These are phyloP conservation scores for Thalpophila matura DNA, from an alignment of 2,888 invertebrate genomes.

Conservation along the genomic window DNA sequence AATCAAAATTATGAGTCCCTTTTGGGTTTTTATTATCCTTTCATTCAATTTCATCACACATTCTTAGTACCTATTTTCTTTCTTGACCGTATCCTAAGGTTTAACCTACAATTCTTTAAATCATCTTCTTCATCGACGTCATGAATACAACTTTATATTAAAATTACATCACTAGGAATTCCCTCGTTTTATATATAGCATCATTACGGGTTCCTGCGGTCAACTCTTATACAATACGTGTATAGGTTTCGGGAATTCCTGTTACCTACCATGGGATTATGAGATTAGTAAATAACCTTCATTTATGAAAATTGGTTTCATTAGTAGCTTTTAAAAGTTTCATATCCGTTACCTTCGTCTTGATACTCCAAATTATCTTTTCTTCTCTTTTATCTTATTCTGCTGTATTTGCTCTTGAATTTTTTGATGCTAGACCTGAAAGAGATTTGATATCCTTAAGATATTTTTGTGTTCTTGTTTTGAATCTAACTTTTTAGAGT, in stretches of 20 bases:
- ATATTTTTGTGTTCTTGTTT: too few species aligned
- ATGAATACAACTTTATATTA: neutral
- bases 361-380: neutral
- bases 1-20: too few species aligned
- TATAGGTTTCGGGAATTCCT: constrained; percentile 41
- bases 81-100: neutral
- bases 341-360: too few species aligned
- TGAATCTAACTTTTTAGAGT: neutral
- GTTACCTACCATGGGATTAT: too few species aligned
- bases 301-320: too few species aligned
- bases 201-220: constrained; percentile 21
- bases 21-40: neutral
- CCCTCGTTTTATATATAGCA: constrained; percentile 31
- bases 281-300: neutral
- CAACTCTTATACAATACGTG: constrained; percentile 21
- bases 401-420: neutral
- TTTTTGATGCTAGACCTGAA: too few species aligned
- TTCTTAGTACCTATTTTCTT: neutral
- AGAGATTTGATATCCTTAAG: too few species aligned
- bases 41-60: neutral
- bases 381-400: neutral
- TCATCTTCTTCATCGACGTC: constrained; percentile 10
- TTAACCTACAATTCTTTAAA: neutral
- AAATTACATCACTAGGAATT: constrained; percentile 50
- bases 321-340: too few species aligned